phyloP scores from a whole-genome alignment of 2,888 invertebrate genomes.

The Dicycla oo region DNA sequence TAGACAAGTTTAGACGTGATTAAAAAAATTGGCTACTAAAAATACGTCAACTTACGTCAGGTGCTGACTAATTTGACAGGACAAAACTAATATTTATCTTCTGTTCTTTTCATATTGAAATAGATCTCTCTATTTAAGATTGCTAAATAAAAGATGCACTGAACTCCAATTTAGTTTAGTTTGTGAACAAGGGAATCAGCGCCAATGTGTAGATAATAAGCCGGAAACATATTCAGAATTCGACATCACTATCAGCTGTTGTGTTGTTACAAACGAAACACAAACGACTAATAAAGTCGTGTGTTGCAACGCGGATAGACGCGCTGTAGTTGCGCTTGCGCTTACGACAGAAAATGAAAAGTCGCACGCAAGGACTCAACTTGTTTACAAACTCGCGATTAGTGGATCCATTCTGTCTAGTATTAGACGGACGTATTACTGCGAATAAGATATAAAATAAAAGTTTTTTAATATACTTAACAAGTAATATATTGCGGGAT shows the following conservation, averaged over 20 bases:
- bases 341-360: slow-evolving; percentile 63
- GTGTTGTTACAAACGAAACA: slow-evolving; percentile 39
- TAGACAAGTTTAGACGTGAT: too few species aligned
- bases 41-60: too few species aligned
- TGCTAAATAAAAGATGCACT: too few species aligned
- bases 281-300: slow-evolving; percentile 35
- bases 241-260: slow-evolving; percentile 57
- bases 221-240: slow-evolving; percentile 51
- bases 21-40: too few species aligned
- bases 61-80: too few species aligned
- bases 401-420: slow-evolving; percentile 43
- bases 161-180: too few species aligned
- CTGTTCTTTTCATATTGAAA: too few species aligned
- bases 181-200: too few species aligned
- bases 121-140: too few species aligned
- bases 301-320: slow-evolving; percentile 52
- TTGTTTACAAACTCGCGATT: slow-evolving; percentile 63
- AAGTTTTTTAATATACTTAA: background rate
- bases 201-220: slow-evolving; percentile 44
- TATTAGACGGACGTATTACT: slow-evolving; percentile 48
- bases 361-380: slow-evolving; percentile 61
- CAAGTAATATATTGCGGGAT: background rate
- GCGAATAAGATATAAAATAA: too few species aligned
- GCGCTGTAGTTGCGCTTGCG: slow-evolving; percentile 48
- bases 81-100: too few species aligned